Evolutionary conservation across 2,888 invertebrate species (phyloP), one percentile per base, ranked within the genome.

Genomic region (Cephonodes hylas): DNA sequence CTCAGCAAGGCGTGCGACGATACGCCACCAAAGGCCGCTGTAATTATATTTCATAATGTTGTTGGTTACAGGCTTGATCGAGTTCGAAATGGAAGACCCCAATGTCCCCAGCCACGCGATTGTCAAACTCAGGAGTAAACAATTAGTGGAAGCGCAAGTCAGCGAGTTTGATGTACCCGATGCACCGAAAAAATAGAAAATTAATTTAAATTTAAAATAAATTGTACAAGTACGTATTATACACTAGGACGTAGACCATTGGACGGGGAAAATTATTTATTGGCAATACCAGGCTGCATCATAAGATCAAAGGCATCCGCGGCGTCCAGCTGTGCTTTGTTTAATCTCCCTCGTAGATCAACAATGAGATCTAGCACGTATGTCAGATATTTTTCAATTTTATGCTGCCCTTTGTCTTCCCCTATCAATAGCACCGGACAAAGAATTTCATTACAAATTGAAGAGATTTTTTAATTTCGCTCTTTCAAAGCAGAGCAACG

Each of bases 11-110:
- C 38, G 38, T n/a, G n/a, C 4, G 38, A 5, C 10, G n/a, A 38
- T n/a, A n/a, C 38, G n/a, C 1, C 1, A 4, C n/a, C n/a, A n/a
- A n/a, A n/a, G n/a, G n/a, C n/a, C n/a, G n/a, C 3, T n/a, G 13
- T 38, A 31, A 10, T 6, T 38, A 13, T n/a, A 8, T 6, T 44
- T 7, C 20, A 5, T 44, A 2, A 18, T 44, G 8, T 42, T 42
- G 5, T 42, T 20, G 18, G 7, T 46, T 23, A 18, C 83, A 85
- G 93, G 93, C 42, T 69, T 92, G 60, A 91, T 92, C 53, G 92
- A 92, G 72, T 92, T 92, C 58, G 93, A 94, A 74, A 85, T 89
- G 75, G 88, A 93, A 18, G 94, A 94, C 68, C 82, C 92, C 0
- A 89, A 89, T 45, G 91, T 94, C 46, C 89, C 92, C 0, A 91